Conservation (phyloP, 1,140 invertebrate species). For the Drosophila teissieri region DNA sequence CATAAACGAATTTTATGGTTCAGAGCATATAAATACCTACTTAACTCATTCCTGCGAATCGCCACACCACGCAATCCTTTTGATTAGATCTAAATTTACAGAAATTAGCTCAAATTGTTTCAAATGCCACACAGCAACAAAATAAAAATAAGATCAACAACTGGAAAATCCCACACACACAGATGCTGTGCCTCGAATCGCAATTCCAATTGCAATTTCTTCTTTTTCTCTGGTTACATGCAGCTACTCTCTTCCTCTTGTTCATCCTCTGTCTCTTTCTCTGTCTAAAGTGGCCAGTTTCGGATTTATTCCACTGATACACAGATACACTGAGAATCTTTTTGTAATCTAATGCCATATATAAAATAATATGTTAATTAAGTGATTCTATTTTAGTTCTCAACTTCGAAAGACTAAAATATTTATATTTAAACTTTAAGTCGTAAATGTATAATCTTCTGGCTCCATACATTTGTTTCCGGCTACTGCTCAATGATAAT, state of each 20-base stretch:
- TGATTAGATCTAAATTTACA: slow-evolving; percentile 54
- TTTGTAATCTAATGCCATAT: too few relatives aligned
- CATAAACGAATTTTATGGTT: background rate
- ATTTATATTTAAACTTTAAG: too few relatives aligned
- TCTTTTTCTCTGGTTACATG: slow-evolving; percentile 37
- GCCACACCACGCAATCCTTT: slow-evolving; percentile 22
- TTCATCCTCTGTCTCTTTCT: slow-evolving; percentile 11
- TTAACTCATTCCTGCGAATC: slow-evolving; percentile 1
- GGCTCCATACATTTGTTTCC: too few relatives aligned
- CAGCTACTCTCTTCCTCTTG: slow-evolving; percentile 13
- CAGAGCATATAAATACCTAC: slow-evolving; percentile 10
- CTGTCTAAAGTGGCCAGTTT: slow-evolving; percentile 47
- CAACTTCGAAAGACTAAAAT: too few relatives aligned
- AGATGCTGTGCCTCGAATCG: slow-evolving; percentile 42
- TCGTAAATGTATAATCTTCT: too few relatives aligned
- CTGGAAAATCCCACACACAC: slow-evolving; percentile 48
- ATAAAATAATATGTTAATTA: too few relatives aligned
- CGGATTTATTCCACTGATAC: slow-evolving; percentile 18
- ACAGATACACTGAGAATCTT: background rate
- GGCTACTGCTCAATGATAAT: too few relatives aligned
- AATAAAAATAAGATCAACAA: slow-evolving; percentile 16
- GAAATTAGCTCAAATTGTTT: slow-evolving; percentile 62
- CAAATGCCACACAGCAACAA: slow-evolving; percentile 43
- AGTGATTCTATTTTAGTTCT: too few relatives aligned
- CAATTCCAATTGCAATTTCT: slow-evolving; percentile 38